A percentile compares a stretch with the other conserved stretches of the same genome.
phyloP scores from a whole-genome alignment of 1,140 invertebrate genomes.

The Atopsyche davidsoni region DNA sequence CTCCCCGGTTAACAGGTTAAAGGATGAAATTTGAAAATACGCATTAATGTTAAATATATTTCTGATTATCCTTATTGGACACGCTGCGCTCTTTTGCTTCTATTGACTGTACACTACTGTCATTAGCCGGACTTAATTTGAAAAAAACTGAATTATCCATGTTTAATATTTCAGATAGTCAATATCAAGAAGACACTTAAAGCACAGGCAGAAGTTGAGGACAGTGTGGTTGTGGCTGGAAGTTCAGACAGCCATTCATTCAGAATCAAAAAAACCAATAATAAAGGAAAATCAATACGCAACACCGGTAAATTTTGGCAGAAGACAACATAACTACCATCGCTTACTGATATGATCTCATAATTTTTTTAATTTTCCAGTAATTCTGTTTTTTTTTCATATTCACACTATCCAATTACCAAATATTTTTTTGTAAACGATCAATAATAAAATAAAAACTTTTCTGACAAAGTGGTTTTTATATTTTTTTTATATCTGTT shows the following conservation, averaged over 20 bases:
- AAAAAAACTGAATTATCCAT: too few relatives aligned
- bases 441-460: too few relatives aligned
- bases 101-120: too few relatives aligned
- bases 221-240: constrained; percentile 55
- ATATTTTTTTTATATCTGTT: too few relatives aligned
- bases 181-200: constrained; percentile 80
- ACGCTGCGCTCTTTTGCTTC: too few relatives aligned
- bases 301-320: constrained; percentile 56
- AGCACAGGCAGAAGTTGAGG: constrained; percentile 62
- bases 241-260: constrained; percentile 34
- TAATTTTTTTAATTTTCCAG: neutral
- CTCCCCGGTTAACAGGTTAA: too few relatives aligned
- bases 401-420: too few relatives aligned
- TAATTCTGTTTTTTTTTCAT: too few relatives aligned
- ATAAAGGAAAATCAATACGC: constrained; percentile 42
- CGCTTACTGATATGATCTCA: neutral
- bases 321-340: constrained; percentile 42
- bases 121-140: too few relatives aligned
- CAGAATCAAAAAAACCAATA: constrained; percentile 37
- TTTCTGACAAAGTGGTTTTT: too few relatives aligned
- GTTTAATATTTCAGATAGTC: constrained; percentile 60
- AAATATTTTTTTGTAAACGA: too few relatives aligned
- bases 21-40: constrained; percentile 1
- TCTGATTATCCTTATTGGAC: too few relatives aligned
- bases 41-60: neutral